Percentiles rank a stretch among this genome's conserved stretches.
Evolutionary conservation across 2,888 invertebrate species (phyloP).

Genomic region (Cephus rjabovi): DNA sequence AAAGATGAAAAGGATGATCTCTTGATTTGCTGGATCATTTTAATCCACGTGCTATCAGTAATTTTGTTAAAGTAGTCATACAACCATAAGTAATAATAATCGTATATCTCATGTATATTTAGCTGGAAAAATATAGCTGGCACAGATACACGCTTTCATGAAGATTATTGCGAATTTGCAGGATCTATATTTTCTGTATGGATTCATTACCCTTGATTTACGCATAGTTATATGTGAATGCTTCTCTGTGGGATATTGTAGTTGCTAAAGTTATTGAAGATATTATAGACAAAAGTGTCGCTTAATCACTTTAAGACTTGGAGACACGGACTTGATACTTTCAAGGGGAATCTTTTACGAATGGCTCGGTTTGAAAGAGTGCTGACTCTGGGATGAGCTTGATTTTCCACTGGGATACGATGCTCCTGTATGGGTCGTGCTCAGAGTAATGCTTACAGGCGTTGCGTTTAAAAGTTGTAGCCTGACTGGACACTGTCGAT

Average conservation of each 20-base stretch:
- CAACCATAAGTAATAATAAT: background rate
- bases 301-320: background rate
- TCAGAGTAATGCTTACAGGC: constrained; percentile 64
- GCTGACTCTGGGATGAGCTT: constrained; percentile 40
- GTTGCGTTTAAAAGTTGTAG: constrained; percentile 66
- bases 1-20: background rate
- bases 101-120: background rate
- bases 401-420: constrained; percentile 42
- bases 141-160: background rate
- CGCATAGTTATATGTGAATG: background rate
- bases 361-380: constrained; percentile 43
- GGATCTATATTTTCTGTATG: background rate
- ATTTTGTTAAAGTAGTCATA: background rate
- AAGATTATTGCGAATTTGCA: background rate
- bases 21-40: background rate
- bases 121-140: background rate
- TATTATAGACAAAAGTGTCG: background rate
- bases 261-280: background rate
- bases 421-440: constrained; percentile 40
- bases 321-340: background rate
- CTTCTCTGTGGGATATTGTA: background rate
- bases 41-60: background rate
- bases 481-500: constrained; percentile 67
- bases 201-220: background rate
- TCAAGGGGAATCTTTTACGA: constrained; percentile 19